Base-by-base conservation (phyloP, 2,113 vertebrate species). In the Poecilia latipinna region DNA sequence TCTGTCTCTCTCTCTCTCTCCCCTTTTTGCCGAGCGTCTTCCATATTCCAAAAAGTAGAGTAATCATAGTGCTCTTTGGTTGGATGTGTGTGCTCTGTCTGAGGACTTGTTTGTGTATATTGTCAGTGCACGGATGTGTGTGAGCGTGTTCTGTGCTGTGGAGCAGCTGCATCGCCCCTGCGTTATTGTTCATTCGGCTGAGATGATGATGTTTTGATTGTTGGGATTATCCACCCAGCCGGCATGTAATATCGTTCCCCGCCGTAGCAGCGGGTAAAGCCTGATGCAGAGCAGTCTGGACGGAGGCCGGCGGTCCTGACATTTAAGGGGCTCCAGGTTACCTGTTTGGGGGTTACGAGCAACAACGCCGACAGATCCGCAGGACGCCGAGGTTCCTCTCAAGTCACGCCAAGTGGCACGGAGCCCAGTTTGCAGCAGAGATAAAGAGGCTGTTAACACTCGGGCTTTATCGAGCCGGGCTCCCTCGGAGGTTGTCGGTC, bases 171-270 rank as follows among this genome's bases (percentile, higher is more conserved):
- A 32, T 22, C 17, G 31, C 72, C 72, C 63, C 68, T 33, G 39
- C 32, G 2, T 72, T 66, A 57, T 80, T 90, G 83, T 75, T 89
- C 83, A 78, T 77, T 85, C 78, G 75, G 31, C 35, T 72, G 83
- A 82, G 66, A 90, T 84, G 78, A 90, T 86, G 78, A 75, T 79
- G 87, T 87, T 89, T 84, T 88, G 80, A 89, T 90, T 86, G 83
- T 22, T 29, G 68, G 85, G 83, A 86, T 88, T 88, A 86, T 84
- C 86, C 81, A 65, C 32, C 78, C 83, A 69, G 80, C 65, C 65
- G 51, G 68, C 72, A 75, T 82, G 78, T 74, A 72, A 80, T 80
- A 54, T 68, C 17, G 61, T 75, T 71, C n/a, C 54, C 54, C 76
- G 75, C 80, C 65, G 73, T 68, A 61, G 74, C 82, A 54, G 75